Evolutionary conservation across 2,113 vertebrate species (phyloP).

Genomic region (Microcebus griseorufus): DNA sequence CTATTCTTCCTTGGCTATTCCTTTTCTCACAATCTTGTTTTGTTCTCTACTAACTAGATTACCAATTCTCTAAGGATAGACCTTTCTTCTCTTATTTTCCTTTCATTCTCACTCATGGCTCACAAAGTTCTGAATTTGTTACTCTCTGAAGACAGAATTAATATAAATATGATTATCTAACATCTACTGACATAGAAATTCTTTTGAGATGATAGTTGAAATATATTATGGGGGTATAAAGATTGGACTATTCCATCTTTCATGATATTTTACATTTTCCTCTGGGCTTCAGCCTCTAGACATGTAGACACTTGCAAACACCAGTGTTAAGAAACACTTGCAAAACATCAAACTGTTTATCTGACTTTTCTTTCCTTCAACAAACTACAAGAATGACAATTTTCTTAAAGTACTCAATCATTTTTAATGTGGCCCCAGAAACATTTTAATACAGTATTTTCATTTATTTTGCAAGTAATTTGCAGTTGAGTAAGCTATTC

Average conservation of each 20-base stretch:
- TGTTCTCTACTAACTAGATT: background rate
- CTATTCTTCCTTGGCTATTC: background rate
- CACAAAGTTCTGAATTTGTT: background rate
- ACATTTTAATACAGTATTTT: conserved; percentile 61
- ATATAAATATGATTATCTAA: background rate
- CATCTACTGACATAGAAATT: background rate
- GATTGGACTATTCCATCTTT: background rate
- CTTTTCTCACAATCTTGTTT: background rate
- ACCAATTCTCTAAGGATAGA: background rate
- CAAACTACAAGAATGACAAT: conserved; percentile 4
- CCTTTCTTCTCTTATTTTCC: background rate
- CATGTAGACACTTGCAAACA: background rate
- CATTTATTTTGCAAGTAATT: conserved; percentile 68
- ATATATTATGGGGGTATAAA: background rate
- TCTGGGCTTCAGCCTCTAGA: background rate
- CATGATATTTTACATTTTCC: background rate
- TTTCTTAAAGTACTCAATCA: conserved; percentile 56
- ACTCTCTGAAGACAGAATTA: background rate
- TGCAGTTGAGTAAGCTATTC: conserved; percentile 34
- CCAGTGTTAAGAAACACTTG: background rate
- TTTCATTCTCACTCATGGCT: background rate
- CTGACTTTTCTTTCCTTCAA: conserved; percentile 28
- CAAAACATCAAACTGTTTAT: conserved; percentile 17
- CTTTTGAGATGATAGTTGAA: background rate
- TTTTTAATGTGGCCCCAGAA: conserved; percentile 71